Evolutionary conservation across 2,888 invertebrate species (phyloP).

Genomic region (Allolobophora icterica): DNA sequence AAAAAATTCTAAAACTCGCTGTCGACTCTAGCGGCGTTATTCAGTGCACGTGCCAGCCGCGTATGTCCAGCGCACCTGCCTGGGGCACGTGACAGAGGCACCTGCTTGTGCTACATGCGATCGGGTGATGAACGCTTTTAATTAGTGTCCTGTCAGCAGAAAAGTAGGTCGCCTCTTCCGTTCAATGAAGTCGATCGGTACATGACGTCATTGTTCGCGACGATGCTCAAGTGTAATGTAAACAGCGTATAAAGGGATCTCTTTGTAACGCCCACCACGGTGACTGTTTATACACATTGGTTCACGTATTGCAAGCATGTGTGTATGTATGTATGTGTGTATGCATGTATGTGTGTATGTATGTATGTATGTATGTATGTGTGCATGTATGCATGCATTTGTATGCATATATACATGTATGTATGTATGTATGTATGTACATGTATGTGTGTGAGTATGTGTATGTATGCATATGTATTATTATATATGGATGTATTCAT

Average conservation of each 20-base stretch:
- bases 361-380: conserved; percentile 3
- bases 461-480: background rate
- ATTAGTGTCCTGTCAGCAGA: background rate
- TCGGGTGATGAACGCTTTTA: background rate
- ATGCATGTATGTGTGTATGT: too few relatives aligned
- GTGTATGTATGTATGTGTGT: background rate
- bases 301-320: background rate
- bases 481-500: background rate
- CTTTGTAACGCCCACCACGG: too few relatives aligned
- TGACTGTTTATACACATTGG: too few relatives aligned
- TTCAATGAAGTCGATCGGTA: background rate
- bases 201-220: too few relatives aligned
- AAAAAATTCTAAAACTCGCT: background rate
- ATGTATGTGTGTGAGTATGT: background rate
- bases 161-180: background rate
- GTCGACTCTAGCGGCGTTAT: background rate
- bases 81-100: background rate
- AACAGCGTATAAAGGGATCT: too few relatives aligned
- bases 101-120: background rate
- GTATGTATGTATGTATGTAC: background rate
- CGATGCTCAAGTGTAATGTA: background rate
- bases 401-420: background rate
- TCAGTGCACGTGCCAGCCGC: background rate
- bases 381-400: background rate
- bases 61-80: background rate